A percentile compares a stretch with the other conserved stretches of the same genome.
Conservation (phyloP, 2,797 vertebrate species). For the Diplodus sargus region DNA sequence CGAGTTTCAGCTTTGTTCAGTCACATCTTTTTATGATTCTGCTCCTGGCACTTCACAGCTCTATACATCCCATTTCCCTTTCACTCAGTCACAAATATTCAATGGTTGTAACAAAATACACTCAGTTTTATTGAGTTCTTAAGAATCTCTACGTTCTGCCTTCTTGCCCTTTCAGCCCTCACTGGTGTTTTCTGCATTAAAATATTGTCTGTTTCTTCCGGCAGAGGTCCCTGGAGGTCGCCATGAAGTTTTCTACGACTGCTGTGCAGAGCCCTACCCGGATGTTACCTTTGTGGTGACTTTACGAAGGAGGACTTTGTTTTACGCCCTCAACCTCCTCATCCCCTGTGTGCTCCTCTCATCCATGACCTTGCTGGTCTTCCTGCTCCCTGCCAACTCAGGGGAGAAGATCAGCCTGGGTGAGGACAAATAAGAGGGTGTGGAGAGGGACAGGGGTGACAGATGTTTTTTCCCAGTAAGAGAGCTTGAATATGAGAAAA, state of each 20-base stretch:
- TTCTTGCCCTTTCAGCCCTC: neutral
- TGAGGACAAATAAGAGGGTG: slow-evolving; percentile 49
- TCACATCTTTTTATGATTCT: slow-evolving; percentile 12
- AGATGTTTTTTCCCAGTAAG: neutral
- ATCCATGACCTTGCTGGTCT: slow-evolving; percentile 87
- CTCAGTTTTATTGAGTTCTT: neutral
- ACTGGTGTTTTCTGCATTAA: neutral
- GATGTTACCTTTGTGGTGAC: slow-evolving; percentile 88
- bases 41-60: neutral
- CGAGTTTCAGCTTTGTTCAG: neutral
- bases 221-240: slow-evolving; percentile 85
- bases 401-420: slow-evolving; percentile 87
- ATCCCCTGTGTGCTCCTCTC: slow-evolving; percentile 87
- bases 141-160: neutral
- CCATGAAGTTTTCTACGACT: slow-evolving; percentile 86
- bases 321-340: slow-evolving; percentile 88
- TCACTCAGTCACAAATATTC: neutral
- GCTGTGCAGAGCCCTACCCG: slow-evolving; percentile 86
- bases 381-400: slow-evolving; percentile 86
- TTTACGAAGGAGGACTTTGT: slow-evolving; percentile 85
- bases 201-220: neutral
- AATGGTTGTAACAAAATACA: neutral
- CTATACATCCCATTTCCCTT: neutral
- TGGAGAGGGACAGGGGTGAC: neutral
- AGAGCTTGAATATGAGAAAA: neutral